Base-by-base conservation (phyloP, 2,797 vertebrate species). In the Apogon hyalosoma region DNA sequence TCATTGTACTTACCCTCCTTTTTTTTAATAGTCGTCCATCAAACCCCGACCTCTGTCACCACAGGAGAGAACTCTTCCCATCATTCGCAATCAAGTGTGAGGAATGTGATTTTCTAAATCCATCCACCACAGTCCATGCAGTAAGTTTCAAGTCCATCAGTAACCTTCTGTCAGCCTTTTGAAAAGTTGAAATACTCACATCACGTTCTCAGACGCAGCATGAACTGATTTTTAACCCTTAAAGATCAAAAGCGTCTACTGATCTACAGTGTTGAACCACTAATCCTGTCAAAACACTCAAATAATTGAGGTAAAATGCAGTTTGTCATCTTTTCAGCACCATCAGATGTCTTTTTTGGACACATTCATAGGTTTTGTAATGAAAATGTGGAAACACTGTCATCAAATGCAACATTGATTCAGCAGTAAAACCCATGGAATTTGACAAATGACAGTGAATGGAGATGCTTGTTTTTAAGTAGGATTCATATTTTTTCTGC, bases 61-160 rank as follows among this genome's bases (percentile, higher is more conserved):
- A 40, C 16, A 77, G 77, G 68, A 69, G 60, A 59, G 66, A 69
- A 67, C 70, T 70, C 36, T 78, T 77, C 55, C 65, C 19, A 33
- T 42, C 48, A 28, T 11, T 53, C 18, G 8, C 42, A n/a, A 54
- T 53, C 47, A 60, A 66, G 59, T 75, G 63, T 74, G 70, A 75
- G 73, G 78, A 85, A 82, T 70, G 40, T 58, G 64, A 73, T 80
- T 71, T 69, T 80, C 43, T 14, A 67, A 82, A 66, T 53, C 71
- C 65, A 63, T 47, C 65, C 31, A 68, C 52, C 41, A 36, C 10
- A 33, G 40, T 53, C 18, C n/a, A 63, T 69, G 58, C 33, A 42
- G 39, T 33, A 48, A 54, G 43, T 24, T 6, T 49, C 7, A 59
- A 66, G 47, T 48, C 33, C 11, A 66, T 54, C 36, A 64, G 60